These are phyloP conservation scores for Helobdella robusta DNA, from an alignment of 2,888 invertebrate genomes.

Conservation along the genomic window DNA sequence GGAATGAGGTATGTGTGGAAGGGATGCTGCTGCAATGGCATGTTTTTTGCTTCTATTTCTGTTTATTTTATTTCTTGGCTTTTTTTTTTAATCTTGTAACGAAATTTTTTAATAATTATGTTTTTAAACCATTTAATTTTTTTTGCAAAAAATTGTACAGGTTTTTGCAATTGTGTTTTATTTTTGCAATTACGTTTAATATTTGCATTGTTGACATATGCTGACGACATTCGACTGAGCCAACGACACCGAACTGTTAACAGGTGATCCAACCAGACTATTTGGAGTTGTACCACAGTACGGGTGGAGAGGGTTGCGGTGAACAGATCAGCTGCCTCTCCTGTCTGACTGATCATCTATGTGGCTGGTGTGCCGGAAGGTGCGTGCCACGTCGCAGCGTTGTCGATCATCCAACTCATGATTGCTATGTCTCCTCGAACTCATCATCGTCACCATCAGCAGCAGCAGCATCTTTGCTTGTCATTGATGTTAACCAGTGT, in stretches of 20 bases:
- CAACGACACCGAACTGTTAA: neutral
- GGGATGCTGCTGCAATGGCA: neutral
- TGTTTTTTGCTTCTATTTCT: no score
- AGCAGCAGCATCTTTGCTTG: constrained; percentile 27
- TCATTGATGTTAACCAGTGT: constrained; percentile 57
- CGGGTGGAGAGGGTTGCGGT: constrained; percentile 19
- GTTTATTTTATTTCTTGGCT: no score
- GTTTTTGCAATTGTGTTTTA: no score
- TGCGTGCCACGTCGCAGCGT: constrained; percentile 21
- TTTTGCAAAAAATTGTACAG: no score
- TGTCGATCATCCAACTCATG: constrained; percentile 26
- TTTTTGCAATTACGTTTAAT: neutral
- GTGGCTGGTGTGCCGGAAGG: constrained; percentile 68
- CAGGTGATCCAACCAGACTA: constrained; percentile 42
- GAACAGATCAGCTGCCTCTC: constrained; percentile 71
- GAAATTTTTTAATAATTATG: no score
- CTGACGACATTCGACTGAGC: neutral
- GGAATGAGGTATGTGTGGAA: constrained; percentile 5
- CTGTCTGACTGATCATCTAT: constrained; percentile 75
- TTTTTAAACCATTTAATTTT: no score
- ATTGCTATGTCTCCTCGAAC: constrained; percentile 5
- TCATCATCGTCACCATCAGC: no score
- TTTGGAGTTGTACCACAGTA: constrained; percentile 69
- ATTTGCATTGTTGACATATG: neutral
- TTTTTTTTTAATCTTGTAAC: no score